Conservation (phyloP, 2,113 vertebrate species). For the Thinocorus orbignyianus region DNA sequence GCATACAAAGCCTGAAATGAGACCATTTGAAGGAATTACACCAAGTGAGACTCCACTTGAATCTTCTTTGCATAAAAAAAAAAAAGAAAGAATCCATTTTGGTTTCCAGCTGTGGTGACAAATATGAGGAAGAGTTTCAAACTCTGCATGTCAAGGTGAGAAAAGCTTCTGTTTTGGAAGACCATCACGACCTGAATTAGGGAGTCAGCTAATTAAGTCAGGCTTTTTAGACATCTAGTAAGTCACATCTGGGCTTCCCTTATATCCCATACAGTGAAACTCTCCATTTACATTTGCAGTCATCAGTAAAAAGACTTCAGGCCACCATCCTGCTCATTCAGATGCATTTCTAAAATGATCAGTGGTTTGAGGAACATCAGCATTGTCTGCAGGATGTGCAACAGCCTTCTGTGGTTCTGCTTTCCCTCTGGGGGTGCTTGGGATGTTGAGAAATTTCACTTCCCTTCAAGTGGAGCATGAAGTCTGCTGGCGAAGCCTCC, state of each 20-base stretch:
- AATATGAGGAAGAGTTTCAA: neutral
- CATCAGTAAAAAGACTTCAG: neutral
- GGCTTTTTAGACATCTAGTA: neutral
- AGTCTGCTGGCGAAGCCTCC: neutral
- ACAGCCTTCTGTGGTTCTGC: accelerated
- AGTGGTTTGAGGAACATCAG: neutral
- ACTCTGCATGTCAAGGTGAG: neutral
- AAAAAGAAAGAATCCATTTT: neutral
- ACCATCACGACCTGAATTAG: neutral
- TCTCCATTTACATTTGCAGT: neutral
- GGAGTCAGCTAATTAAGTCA: neutral
- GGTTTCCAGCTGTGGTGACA: neutral
- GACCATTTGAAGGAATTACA: neutral
- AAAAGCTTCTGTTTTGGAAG: neutral
- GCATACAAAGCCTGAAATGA: neutral
- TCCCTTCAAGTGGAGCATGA: neutral
- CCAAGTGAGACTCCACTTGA: neutral
- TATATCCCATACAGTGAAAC: neutral
- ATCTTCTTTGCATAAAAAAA: neutral
- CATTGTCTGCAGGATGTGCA: accelerated
- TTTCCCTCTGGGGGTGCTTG: neutral
- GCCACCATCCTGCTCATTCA: neutral
- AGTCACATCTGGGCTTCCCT: neutral
- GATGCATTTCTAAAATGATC: neutral
- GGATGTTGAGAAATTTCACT: neutral